phyloP scores from a whole-genome alignment of 2,113 vertebrate species.

The Shinisaurus crocodilurus region DNA sequence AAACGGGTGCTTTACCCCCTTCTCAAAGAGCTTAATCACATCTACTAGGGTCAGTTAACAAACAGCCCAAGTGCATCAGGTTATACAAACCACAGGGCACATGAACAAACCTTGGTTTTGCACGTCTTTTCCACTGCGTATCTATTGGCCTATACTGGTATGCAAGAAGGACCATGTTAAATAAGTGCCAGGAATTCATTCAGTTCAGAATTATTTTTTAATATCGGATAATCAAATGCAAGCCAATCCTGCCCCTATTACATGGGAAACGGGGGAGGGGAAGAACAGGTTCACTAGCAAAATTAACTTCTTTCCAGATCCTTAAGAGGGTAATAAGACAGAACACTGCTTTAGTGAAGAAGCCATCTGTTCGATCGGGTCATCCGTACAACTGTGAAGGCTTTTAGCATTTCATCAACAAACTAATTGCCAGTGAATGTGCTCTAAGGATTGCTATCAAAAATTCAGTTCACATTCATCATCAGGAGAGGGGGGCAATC shows the following conservation, averaged over 20 bases:
- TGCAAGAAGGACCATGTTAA: not conserved
- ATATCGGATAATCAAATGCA: not conserved
- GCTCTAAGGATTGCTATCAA: not conserved
- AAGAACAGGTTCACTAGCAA: not conserved
- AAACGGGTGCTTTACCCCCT: not conserved
- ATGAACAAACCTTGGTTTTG: no score
- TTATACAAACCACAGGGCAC: not conserved
- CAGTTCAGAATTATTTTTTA: not conserved
- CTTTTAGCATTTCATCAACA: conserved; percentile 32
- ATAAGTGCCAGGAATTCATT: not conserved
- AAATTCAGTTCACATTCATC: not conserved
- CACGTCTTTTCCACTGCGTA: not conserved
- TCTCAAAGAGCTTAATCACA: not conserved
- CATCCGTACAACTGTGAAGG: conserved; percentile 17
- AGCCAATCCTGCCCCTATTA: not conserved
- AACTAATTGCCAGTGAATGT: conserved; percentile 32
- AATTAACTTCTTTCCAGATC: not conserved
- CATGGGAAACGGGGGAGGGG: not conserved
- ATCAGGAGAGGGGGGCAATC: not conserved
- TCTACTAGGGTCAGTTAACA: not conserved
- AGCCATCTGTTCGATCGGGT: not conserved
- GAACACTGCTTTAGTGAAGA: conserved; percentile 17
- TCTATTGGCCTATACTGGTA: not conserved
- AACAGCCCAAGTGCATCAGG: not conserved
- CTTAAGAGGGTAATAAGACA: conserved; percentile 18